Conservation (phyloP, 2,888 invertebrate genomes). For the Mythimna vitellina region DNA sequence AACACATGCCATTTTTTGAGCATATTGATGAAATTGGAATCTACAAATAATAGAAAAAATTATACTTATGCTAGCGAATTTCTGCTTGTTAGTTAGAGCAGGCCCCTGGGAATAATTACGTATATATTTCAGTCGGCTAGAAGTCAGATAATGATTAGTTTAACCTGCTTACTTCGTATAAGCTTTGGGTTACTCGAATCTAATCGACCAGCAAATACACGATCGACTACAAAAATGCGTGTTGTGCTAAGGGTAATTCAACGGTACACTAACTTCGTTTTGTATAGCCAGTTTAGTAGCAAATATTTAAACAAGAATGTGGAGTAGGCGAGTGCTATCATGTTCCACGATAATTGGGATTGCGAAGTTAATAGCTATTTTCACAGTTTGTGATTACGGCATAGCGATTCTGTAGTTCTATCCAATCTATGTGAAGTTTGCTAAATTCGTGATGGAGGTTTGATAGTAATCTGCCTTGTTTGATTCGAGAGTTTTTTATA, state of each 20-base stretch:
- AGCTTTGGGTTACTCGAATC: not conserved
- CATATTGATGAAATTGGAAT: conserved; percentile 6
- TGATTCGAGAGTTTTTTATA: not conserved
- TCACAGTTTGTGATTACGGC: conserved; percentile 35
- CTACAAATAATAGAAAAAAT: conserved; percentile 15
- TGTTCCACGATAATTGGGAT: conserved; percentile 56
- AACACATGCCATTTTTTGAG: conserved; percentile 29
- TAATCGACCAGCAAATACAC: conserved; percentile 36
- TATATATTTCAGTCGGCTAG: no score
- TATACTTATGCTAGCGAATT: not conserved
- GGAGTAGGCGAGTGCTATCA: conserved; percentile 48
- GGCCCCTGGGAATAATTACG: not conserved
- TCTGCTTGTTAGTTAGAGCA: conserved; percentile 1
- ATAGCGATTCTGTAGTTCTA: not conserved
- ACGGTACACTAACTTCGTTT: conserved; percentile 48
- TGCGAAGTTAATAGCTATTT: conserved; percentile 48
- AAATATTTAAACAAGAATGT: conserved; percentile 62
- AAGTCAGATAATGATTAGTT: conserved; percentile 12
- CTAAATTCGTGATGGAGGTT: not conserved
- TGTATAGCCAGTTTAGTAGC: conserved; percentile 41
- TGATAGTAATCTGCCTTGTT: not conserved
- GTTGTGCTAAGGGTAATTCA: conserved; percentile 41
- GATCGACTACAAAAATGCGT: conserved; percentile 26
- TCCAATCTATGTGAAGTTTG: not conserved
- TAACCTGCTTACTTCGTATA: not conserved